A percentile compares a stretch with the other conserved stretches of the same genome.
These are phyloP conservation scores for Acanthiza pusilla DNA, from an alignment of 2,797 vertebrate genomes.

Conservation along the genomic window DNA sequence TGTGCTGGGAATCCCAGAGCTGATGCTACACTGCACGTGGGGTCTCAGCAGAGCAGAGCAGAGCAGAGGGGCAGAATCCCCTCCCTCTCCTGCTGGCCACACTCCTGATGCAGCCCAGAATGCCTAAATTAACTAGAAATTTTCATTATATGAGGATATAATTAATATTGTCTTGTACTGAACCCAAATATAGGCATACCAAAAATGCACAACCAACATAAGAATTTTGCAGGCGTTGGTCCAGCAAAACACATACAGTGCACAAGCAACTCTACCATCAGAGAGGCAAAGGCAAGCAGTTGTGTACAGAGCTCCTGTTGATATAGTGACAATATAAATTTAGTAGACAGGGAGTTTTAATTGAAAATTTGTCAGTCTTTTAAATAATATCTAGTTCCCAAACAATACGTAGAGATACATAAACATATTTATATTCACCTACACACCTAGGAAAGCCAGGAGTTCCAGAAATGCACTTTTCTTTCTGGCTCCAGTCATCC, in stretches of 20 bases:
- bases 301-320: background rate
- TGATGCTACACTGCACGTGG: background rate
- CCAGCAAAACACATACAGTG: background rate
- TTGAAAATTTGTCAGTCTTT: background rate
- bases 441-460: background rate
- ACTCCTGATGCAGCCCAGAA: background rate
- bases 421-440: background rate
- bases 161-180: background rate
- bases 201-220: background rate
- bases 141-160: background rate
- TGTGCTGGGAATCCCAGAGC: background rate
- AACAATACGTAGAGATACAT: background rate
- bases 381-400: background rate
- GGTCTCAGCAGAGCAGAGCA: background rate
- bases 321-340: background rate
- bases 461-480: background rate
- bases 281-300: background rate
- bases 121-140: background rate
- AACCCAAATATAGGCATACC: background rate
- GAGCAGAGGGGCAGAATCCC: background rate
- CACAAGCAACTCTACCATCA: background rate
- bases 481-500: background rate
- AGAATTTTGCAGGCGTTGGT: background rate
- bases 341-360: fast-evolving
- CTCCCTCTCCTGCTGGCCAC: too few species aligned